Evolutionary conservation across 2,113 vertebrate genomes (phyloP).

Genomic region (Seriola rivoliana): DNA sequence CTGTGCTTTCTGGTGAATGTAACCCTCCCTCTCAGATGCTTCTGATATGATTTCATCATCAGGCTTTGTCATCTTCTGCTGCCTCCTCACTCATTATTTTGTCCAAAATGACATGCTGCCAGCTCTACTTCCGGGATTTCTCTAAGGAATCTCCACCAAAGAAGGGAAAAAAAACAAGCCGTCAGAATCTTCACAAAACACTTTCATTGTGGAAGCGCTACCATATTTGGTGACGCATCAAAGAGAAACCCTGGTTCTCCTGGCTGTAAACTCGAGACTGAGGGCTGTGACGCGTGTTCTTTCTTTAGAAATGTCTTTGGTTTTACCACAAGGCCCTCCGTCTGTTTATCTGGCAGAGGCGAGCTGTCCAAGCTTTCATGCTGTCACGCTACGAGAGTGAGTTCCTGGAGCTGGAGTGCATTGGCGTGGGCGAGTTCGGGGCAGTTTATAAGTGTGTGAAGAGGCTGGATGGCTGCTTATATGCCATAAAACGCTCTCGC

Average conservation of each 20-base stretch:
- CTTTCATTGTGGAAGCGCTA: slow-evolving; percentile 33
- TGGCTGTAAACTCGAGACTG: neutral
- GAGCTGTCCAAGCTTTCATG: slow-evolving; percentile 89
- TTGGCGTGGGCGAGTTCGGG: slow-evolving; percentile 95
- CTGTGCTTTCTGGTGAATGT: neutral
- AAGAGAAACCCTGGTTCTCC: neutral
- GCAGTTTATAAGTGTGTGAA: slow-evolving; percentile 97
- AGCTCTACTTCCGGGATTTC: slow-evolving; percentile 63
- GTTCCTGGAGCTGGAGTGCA: slow-evolving; percentile 93
- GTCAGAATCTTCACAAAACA: slow-evolving; percentile 6
- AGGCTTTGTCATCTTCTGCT: slow-evolving; percentile 62
- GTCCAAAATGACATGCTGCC: slow-evolving; percentile 65
- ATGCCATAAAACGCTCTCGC: slow-evolving; percentile 94
- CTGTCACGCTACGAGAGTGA: slow-evolving; percentile 95
- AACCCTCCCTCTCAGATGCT: slow-evolving; percentile 44
- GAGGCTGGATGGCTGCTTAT: slow-evolving; percentile 95
- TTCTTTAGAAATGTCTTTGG: slow-evolving; percentile 40
- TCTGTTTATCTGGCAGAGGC: slow-evolving; percentile 85
- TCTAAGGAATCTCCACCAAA: slow-evolving; percentile 51
- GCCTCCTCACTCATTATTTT: slow-evolving; percentile 61
- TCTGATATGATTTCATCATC: slow-evolving; percentile 51
- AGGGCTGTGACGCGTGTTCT: slow-evolving; percentile 52
- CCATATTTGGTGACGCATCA: slow-evolving; percentile 62
- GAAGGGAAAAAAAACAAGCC: neutral
- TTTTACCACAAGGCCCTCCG: slow-evolving; percentile 39